These are phyloP conservation scores for Epinephelus moara DNA, from an alignment of 2,113 vertebrate species.

Conservation along the genomic window DNA sequence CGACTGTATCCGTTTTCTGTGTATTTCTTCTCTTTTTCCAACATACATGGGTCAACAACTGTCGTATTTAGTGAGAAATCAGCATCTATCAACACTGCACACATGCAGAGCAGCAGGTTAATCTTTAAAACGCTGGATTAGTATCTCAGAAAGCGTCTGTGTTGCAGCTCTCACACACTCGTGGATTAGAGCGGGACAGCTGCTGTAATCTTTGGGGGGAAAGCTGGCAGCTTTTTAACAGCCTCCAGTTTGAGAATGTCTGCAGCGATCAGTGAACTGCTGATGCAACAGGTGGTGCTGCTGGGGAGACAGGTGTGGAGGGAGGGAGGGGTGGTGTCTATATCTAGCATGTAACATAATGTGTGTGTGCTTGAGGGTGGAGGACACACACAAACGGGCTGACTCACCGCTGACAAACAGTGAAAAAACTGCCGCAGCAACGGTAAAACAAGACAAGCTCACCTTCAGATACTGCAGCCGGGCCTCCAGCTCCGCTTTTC, in stretches of 20 bases:
- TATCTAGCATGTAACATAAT: slow-evolving; percentile 28
- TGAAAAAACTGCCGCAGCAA: not conserved
- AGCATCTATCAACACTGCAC: not conserved
- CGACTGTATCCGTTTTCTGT: not conserved
- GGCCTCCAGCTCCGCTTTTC: slow-evolving; percentile 93
- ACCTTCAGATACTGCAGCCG: slow-evolving; percentile 97
- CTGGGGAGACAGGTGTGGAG: slow-evolving; percentile 64
- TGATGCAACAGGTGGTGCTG: slow-evolving; percentile 72
- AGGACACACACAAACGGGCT: slow-evolving; percentile 17
- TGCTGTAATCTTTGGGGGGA: slow-evolving; percentile 59
- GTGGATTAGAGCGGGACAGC: slow-evolving; percentile 71
- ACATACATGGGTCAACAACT: not conserved
- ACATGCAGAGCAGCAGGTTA: slow-evolving; percentile 17
- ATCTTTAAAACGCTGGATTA: slow-evolving; percentile 62
- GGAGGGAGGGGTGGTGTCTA: slow-evolving; percentile 37
- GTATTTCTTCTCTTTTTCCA: not conserved
- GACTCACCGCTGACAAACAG: slow-evolving; percentile 25
- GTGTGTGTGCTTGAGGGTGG: slow-evolving; percentile 26
- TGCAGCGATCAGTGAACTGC: slow-evolving; percentile 43
- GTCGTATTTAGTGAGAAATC: not conserved
- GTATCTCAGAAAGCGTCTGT: slow-evolving; percentile 19
- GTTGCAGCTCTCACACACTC: slow-evolving; percentile 9
- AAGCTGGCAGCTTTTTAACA: slow-evolving; percentile 41
- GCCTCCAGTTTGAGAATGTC: slow-evolving; percentile 44
- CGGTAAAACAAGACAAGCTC: slow-evolving; percentile 22